A percentile compares a stretch with the other conserved stretches of the same genome.
Evolutionary conservation across 1,140 invertebrate genomes (phyloP).

Genomic region (Pogonognathellus flavescens): DNA sequence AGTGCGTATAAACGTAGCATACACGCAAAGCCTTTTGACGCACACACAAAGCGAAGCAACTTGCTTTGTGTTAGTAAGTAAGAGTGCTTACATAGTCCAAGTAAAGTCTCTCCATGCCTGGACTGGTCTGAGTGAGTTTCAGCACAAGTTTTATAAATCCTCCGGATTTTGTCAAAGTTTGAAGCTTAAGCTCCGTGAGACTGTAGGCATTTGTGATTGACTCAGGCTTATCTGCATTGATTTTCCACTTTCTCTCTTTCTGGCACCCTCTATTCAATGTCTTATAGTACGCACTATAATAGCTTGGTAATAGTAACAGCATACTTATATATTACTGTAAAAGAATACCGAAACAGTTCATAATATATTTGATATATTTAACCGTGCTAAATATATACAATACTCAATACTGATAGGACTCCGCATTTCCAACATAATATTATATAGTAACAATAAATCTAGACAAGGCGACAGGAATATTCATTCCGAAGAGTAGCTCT

Average conservation of each 20-base stretch:
- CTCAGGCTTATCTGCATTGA: conserved; percentile 62
- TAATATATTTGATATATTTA: too few species aligned
- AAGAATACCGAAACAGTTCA: too few species aligned
- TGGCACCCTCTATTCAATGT: too few species aligned
- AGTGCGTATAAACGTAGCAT: background rate
- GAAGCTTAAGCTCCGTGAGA: conserved; percentile 61
- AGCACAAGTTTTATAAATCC: conserved; percentile 58
- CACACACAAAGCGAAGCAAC: background rate
- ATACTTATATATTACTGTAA: too few species aligned
- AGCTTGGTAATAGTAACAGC: too few species aligned
- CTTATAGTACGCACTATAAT: too few species aligned
- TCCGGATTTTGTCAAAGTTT: conserved; percentile 61
- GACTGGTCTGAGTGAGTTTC: conserved; percentile 11
- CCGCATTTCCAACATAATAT: too few species aligned
- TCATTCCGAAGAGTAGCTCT: background rate
- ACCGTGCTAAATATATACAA: too few species aligned
- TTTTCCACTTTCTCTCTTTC: conserved; percentile 37
- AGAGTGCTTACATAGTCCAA: background rate
- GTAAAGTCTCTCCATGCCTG: too few species aligned
- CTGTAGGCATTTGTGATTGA: conserved; percentile 63
- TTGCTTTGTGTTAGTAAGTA: too few species aligned
- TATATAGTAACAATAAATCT: background rate
- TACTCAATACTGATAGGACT: too few species aligned
- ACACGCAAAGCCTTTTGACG: conserved; percentile 1
- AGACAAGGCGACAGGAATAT: conserved; percentile 9